phyloP scores from a whole-genome alignment of 2,888 invertebrate species.

The Leptinotarsa tumamoca region DNA sequence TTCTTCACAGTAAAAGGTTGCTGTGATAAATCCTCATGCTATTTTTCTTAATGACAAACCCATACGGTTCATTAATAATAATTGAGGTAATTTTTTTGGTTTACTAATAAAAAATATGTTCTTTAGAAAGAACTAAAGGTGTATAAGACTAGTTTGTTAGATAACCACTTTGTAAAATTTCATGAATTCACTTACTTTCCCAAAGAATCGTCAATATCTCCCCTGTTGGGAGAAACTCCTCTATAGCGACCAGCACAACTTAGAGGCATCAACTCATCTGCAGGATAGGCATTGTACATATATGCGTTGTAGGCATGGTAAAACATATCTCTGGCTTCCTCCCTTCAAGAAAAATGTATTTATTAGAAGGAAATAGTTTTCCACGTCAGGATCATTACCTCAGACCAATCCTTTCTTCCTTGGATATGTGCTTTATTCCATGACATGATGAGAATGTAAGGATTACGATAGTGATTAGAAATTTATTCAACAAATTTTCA shows the following conservation, averaged over 20 bases:
- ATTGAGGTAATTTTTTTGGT: no score
- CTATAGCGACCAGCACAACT: constrained; percentile 93
- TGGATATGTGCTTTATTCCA: constrained; percentile 52
- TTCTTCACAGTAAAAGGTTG: no score
- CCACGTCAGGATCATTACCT: background rate
- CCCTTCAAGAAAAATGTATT: constrained; percentile 70
- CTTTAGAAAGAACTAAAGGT: no score
- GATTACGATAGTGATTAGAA: constrained; percentile 45
- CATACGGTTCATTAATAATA: no score
- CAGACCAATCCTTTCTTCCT: constrained; percentile 46
- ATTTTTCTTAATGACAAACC: no score
- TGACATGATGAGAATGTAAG: constrained; percentile 44
- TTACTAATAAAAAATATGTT: no score
- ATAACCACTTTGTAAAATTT: background rate
- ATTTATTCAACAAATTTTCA: constrained; percentile 48
- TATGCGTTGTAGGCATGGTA: constrained; percentile 96
- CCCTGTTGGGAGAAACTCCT: constrained; percentile 89
- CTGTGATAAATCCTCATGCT: no score
- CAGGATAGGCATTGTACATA: constrained; percentile 98
- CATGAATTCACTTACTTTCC: constrained; percentile 85
- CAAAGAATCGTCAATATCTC: constrained; percentile 95
- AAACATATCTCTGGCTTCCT: constrained; percentile 94
- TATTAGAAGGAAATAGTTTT: background rate
- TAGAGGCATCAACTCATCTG: constrained; percentile 97
- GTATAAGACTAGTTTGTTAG: background rate